These are phyloP conservation scores for Sebastes cheni DNA, from an alignment of 2,797 vertebrate genomes.

Conservation along the genomic window DNA sequence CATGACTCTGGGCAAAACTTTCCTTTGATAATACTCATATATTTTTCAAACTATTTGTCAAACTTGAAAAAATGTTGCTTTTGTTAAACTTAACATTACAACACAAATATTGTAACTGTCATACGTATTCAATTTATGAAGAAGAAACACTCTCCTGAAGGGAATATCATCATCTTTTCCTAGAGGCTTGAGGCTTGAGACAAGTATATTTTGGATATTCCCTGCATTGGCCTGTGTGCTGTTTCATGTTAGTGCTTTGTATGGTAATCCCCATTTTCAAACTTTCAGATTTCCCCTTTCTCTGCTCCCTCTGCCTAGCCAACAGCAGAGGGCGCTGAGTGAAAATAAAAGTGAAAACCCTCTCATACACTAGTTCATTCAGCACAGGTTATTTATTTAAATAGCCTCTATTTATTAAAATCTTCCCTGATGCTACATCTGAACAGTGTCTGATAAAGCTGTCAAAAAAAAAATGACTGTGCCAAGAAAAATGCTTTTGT, in stretches of 20 bases:
- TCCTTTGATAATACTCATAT: neutral
- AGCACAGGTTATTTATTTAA: neutral
- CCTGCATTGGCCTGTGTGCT: too few species aligned
- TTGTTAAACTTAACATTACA: neutral
- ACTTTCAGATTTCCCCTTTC: neutral
- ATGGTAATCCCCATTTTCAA: neutral
- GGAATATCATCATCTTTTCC: neutral
- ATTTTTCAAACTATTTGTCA: neutral
- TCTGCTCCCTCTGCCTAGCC: neutral
- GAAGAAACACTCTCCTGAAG: neutral
- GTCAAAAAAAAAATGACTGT: neutral
- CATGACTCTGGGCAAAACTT: neutral
- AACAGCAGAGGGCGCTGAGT: conserved; percentile 46
- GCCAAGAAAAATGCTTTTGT: neutral
- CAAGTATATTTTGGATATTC: too few species aligned
- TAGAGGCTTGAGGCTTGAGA: too few species aligned
- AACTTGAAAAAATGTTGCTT: neutral
- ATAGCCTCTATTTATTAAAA: neutral
- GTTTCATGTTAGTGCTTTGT: neutral
- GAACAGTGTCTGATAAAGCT: neutral
- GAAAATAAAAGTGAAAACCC: neutral
- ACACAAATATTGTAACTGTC: neutral
- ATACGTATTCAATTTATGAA: neutral
- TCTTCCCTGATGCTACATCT: neutral
- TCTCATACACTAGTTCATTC: neutral